Evolutionary conservation across 2,888 invertebrate genomes (phyloP).

Genomic region (Drosophila phalerata): DNA sequence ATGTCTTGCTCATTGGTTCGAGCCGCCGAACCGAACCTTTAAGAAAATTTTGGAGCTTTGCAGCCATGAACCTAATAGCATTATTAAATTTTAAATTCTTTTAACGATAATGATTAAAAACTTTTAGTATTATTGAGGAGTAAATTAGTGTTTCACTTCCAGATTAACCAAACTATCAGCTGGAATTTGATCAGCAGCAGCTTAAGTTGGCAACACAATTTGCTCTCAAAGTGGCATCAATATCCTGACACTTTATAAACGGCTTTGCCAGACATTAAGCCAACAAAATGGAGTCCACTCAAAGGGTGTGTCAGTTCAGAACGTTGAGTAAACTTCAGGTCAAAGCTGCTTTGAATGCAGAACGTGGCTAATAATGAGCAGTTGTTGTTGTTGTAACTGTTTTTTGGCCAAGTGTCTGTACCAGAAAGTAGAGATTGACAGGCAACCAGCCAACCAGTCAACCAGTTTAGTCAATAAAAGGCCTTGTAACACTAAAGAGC

Average conservation of each 20-base stretch:
- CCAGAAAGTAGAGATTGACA: conserved; percentile 4
- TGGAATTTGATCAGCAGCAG: neutral
- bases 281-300: conserved; percentile 15
- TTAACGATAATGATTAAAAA: neutral
- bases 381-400: neutral
- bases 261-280: conserved; percentile 19
- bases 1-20: no score
- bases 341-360: conserved; percentile 39
- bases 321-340: conserved; percentile 19
- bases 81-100: neutral
- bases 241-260: conserved; percentile 1
- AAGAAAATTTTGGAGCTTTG: no score
- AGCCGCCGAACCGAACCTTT: no score
- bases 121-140: no score
- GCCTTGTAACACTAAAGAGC: neutral
- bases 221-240: conserved; percentile 12
- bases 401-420: conserved; percentile 6
- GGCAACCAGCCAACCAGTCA: neutral
- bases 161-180: neutral
- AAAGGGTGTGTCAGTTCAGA: conserved; percentile 9
- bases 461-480: neutral
- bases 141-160: neutral
- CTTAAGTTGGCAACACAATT: conserved; percentile 4
- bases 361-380: conserved; percentile 37
- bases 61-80: no score